Conservation (phyloP, 2,888 invertebrate genomes). For the Falcaria lacertinaria region DNA sequence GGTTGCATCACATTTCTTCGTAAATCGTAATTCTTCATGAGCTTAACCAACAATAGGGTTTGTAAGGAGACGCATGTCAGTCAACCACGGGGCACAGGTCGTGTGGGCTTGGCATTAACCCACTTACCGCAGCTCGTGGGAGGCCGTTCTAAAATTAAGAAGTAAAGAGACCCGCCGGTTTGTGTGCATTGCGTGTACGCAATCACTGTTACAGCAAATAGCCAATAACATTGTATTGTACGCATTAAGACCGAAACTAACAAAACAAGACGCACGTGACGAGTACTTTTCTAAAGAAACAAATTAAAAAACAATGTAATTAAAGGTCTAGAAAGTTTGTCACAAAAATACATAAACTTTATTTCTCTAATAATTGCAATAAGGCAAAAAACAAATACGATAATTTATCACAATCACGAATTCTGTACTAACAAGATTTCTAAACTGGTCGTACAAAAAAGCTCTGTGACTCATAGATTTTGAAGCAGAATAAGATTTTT, state of each 20-base stretch:
- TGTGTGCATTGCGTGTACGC: constrained; percentile 49
- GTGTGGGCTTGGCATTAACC: constrained; percentile 76
- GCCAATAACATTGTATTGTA: constrained; percentile 45
- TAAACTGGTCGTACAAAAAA: not conserved
- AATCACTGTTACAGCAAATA: constrained; percentile 53
- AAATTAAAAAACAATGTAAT: constrained; percentile 12
- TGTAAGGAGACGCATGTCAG: constrained; percentile 48
- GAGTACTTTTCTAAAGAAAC: constrained; percentile 16
- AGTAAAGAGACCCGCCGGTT: constrained; percentile 53
- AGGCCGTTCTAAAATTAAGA: constrained; percentile 68
- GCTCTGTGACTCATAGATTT: not conserved
- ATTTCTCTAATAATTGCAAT: not conserved
- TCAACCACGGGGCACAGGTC: constrained; percentile 52
- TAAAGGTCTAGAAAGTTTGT: not conserved
- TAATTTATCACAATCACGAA: not conserved
- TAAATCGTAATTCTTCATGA: constrained; percentile 1
- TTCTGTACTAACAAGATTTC: not conserved
- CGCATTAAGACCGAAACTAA: constrained; percentile 34
- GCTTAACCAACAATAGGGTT: constrained; percentile 40
- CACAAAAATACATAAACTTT: not conserved
- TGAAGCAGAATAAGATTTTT: not conserved
- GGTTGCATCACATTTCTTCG: constrained; percentile 32
- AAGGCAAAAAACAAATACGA: not conserved
- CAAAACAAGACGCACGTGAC: constrained; percentile 19
- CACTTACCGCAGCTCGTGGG: constrained; percentile 66